phyloP scores from a whole-genome alignment of 2,113 vertebrate genomes.

The Campylorhamphus procurvoides region DNA sequence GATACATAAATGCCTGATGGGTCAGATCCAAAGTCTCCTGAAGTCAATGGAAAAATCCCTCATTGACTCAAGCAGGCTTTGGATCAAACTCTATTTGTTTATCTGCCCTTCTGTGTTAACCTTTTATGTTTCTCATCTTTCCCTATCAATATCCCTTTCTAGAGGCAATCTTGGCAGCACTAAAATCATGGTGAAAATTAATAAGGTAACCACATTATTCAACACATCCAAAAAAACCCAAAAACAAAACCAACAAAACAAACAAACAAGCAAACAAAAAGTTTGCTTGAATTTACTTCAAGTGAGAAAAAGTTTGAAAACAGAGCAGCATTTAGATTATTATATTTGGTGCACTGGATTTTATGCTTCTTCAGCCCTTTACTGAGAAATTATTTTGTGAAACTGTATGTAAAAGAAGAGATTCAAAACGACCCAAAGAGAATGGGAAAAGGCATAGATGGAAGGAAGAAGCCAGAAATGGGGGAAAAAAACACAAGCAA shows the following conservation, averaged over 20 bases:
- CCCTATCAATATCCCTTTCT: constrained; percentile 44
- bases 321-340: background rate
- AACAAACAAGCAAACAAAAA: too few relatives aligned
- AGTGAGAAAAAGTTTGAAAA: background rate
- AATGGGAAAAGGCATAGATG: background rate
- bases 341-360: background rate
- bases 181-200: constrained; percentile 42
- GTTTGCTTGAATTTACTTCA: background rate
- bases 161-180: constrained; percentile 16
- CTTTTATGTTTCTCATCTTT: constrained; percentile 52
- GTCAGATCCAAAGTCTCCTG: constrained; percentile 4
- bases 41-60: constrained; percentile 45
- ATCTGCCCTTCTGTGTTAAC: constrained; percentile 49
- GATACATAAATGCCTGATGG: background rate
- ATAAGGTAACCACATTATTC: background rate
- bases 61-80: constrained; percentile 29
- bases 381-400: background rate
- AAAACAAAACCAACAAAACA: too few relatives aligned
- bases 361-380: background rate
- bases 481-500: rapidly evolving
- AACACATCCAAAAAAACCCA: background rate
- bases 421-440: background rate
- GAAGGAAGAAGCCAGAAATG: background rate
- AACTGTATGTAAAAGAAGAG: background rate
- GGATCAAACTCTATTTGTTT: constrained; percentile 58